phyloP scores from a whole-genome alignment of 2,113 vertebrate species.

The Limnothrissa miodon region DNA sequence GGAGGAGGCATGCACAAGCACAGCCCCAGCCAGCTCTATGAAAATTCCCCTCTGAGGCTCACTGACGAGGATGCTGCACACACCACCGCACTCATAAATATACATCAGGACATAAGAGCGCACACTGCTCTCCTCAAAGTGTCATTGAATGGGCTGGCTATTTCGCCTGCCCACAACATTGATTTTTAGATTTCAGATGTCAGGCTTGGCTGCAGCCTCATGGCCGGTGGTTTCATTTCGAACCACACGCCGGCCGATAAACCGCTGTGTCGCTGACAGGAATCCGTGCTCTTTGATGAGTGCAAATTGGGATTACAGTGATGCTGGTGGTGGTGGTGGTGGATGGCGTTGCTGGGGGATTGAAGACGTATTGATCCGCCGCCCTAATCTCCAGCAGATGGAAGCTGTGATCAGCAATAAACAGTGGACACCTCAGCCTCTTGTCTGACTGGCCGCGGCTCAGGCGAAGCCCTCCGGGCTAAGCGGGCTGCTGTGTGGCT shows the following conservation, averaged over 20 bases:
- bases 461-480: background rate
- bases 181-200: slow-evolving; percentile 1
- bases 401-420: slow-evolving; percentile 15
- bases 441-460: background rate
- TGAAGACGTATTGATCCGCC: background rate
- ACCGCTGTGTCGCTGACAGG: background rate
- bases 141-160: slow-evolving; percentile 6
- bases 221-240: background rate
- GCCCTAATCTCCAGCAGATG: slow-evolving; percentile 14
- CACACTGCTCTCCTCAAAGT: background rate
- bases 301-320: slow-evolving; percentile 7
- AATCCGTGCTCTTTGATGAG: background rate
- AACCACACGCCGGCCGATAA: background rate
- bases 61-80: background rate
- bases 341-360: background rate
- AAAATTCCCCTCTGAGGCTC: background rate
- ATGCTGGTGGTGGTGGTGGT: background rate
- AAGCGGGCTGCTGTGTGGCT: background rate
- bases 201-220: background rate
- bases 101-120: background rate
- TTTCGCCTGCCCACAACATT: background rate
- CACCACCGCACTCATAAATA: background rate
- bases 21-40: background rate
- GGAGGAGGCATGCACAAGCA: background rate
- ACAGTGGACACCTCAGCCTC: slow-evolving; percentile 4